Percentiles rank a stretch among this genome's conserved stretches.
phyloP scores from a whole-genome alignment of 2,888 invertebrate genomes.

The Leucophenga maculata region DNA sequence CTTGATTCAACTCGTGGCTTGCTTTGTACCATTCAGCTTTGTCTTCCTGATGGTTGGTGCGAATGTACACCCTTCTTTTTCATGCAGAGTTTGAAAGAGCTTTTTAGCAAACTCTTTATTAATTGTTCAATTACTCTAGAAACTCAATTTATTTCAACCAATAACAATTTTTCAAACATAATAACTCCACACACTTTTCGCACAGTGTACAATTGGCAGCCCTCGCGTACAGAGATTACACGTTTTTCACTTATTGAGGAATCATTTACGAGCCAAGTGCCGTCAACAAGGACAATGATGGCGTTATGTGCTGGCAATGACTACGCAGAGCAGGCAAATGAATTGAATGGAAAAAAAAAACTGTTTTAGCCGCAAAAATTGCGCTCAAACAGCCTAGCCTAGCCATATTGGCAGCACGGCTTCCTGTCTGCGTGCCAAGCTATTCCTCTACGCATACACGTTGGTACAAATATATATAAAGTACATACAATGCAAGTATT shows the following conservation, averaged over 20 bases:
- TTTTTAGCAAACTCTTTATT: too few relatives aligned
- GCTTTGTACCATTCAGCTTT: too few relatives aligned
- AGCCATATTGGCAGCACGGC: background rate
- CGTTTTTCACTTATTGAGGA: background rate
- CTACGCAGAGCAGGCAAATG: background rate
- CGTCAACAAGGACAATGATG: background rate
- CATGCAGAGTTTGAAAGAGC: too few relatives aligned
- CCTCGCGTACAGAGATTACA: background rate
- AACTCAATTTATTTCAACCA: too few relatives aligned
- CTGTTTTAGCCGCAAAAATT: background rate
- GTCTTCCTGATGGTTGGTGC: too few relatives aligned
- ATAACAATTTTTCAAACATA: too few relatives aligned
- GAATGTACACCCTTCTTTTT: too few relatives aligned
- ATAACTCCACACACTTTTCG: background rate
- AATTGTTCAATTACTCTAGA: too few relatives aligned
- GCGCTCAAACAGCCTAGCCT: background rate
- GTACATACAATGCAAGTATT: background rate
- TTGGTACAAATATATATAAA: background rate
- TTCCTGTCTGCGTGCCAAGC: background rate
- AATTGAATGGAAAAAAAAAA: background rate
- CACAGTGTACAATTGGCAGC: conserved; percentile 1
- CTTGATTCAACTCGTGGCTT: too few relatives aligned
- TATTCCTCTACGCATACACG: background rate
- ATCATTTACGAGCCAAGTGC: background rate
- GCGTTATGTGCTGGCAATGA: background rate